Base-by-base conservation (phyloP, 2,888 invertebrate genomes). In the Cactoblastis cactorum region DNA sequence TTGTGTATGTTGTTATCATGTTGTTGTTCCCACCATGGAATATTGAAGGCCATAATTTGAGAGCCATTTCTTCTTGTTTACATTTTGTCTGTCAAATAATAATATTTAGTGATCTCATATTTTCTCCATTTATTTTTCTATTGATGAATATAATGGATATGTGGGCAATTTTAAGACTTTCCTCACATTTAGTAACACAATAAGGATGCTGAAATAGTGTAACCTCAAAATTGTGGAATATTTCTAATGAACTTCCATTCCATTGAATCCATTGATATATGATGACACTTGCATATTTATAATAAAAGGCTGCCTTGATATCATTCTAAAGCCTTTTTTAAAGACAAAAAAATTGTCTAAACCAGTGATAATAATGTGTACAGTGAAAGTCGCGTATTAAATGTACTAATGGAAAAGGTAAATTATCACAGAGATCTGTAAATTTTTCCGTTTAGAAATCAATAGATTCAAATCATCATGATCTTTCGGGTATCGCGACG, bases 61-160 rank as follows among this genome's bases (percentile, higher is more conserved):
- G 62, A 66, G 67, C 65, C 65, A 67, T 64, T 28, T 64, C 59
- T 61, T 62, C 81, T 84, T 85, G 84, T 85, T 85, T 85, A 84
- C 84, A 84, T 84, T 87, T 83, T 52, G 81, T 86, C 83, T 72
- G 61, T 61, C 41, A 18, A 41, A 64, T 67, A 68, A 62, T 76
- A 71, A 68, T 78, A 71, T 79, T 79, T 76, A 80, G 82, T 80
- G 82, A 86, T 86, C 85, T 86, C 86, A 80, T 79, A 67, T 79
- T 74, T 71, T 78, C 68, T 77, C 72, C 75, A 77, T 82, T 72
- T 71, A 65, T 77, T 53, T 55, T 71, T 74, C 67, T 71, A 65
- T 67, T 67, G 67, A 62, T 62, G 69, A 56, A 57, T 61, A 57
- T 56, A 57, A 57, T 60, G 50, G 60, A 53, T 35, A 19, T 51